Evolutionary conservation across 2,888 invertebrate genomes (phyloP).

Genomic region (Temnothorax rugatulus): DNA sequence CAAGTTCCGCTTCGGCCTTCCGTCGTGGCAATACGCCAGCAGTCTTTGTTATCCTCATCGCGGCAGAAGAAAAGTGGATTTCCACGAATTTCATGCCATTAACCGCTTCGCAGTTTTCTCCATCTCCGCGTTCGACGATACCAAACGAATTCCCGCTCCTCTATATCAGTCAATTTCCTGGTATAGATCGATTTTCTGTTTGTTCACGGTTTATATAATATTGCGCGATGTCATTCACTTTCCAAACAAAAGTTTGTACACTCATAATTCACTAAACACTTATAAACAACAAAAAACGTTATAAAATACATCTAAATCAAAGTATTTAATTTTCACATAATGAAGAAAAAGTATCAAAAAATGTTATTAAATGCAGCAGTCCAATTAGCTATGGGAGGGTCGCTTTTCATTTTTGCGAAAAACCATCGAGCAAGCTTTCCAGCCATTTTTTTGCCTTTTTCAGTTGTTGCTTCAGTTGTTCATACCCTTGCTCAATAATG

Average conservation of each 20-base stretch:
- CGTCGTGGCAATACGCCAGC: constrained; percentile 62
- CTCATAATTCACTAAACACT: background rate
- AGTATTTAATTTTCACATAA: background rate
- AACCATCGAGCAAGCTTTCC: background rate
- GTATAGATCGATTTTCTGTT: constrained; percentile 9
- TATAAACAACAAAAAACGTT: background rate
- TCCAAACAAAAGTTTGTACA: background rate
- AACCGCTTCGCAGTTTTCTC: constrained; percentile 44
- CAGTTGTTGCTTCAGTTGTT: background rate
- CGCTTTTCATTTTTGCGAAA: background rate
- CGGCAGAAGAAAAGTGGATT: constrained; percentile 60
- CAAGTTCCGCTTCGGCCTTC: constrained; percentile 52
- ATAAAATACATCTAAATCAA: background rate
- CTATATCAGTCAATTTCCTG: constrained; percentile 1
- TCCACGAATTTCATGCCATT: constrained; percentile 61
- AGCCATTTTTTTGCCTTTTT: background rate
- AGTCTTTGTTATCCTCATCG: constrained; percentile 46
- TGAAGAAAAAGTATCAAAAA: constrained; percentile 12
- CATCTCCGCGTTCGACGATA: constrained; percentile 1
- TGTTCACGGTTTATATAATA: constrained; percentile 5
- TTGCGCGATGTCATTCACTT: background rate
- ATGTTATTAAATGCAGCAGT: constrained; percentile 12
- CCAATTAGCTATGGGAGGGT: background rate
- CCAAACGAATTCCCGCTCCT: constrained; percentile 29
- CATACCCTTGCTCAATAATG: background rate